Evolutionary conservation across 2,888 invertebrate genomes (phyloP).

Genomic region (Gymnocheta viridis): DNA sequence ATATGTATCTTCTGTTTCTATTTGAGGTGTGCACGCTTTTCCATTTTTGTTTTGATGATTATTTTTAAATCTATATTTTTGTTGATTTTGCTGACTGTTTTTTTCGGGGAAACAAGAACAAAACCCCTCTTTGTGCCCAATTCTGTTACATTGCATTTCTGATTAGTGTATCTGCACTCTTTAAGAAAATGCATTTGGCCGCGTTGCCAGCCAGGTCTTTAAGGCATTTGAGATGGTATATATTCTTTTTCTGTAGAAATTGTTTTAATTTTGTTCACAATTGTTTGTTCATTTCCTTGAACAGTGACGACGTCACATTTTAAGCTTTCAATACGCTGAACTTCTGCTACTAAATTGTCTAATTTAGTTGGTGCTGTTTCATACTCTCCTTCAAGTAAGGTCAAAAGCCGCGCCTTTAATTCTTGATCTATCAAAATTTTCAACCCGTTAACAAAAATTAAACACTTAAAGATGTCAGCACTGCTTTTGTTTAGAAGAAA

Average conservation of each 20-base stretch:
- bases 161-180: slow-evolving; percentile 6
- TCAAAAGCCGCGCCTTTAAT: slow-evolving; percentile 27
- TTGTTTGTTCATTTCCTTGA: background rate
- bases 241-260: no score
- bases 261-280: slow-evolving; percentile 17
- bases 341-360: slow-evolving; percentile 25
- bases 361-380: slow-evolving; percentile 16
- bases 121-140: slow-evolving; percentile 41
- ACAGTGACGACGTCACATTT: background rate
- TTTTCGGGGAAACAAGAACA: background rate
- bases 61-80: no score
- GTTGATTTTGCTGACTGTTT: background rate
- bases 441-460: background rate
- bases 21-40: no score
- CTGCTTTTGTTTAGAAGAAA: no score
- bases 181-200: slow-evolving; percentile 19
- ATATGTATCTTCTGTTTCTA: no score
- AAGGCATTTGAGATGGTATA: no score
- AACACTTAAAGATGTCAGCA: no score
- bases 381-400: background rate
- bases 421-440: background rate
- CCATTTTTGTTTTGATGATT: background rate
- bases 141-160: background rate
- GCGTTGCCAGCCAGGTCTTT: slow-evolving; percentile 60
- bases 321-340: background rate